Percentiles rank a stretch among this genome's conserved stretches.
These are phyloP conservation scores for Anagrus nilaparvatae DNA, from an alignment of 1,140 invertebrate species.

Conservation along the genomic window DNA sequence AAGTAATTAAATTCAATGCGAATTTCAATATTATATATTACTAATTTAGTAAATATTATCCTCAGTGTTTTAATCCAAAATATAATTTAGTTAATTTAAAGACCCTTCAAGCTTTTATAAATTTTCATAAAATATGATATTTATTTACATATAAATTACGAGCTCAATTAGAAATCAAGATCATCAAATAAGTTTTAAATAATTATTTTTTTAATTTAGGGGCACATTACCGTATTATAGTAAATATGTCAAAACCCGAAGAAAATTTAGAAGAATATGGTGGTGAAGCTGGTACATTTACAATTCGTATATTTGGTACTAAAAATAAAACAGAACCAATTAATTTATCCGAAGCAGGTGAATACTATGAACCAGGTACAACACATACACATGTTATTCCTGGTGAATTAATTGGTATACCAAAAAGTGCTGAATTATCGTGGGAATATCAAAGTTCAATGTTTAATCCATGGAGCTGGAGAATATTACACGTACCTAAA, in stretches of 20 bases:
- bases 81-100: too few species aligned
- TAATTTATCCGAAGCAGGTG: slow-evolving; percentile 42
- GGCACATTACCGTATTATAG: slow-evolving; percentile 66
- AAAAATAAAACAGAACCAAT: slow-evolving; percentile 50
- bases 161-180: neutral
- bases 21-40: too few species aligned
- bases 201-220: too few species aligned
- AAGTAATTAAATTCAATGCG: too few species aligned
- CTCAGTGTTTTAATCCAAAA: too few species aligned
- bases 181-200: too few species aligned
- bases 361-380: slow-evolving; percentile 60
- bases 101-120: too few species aligned
- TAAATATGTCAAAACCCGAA: slow-evolving; percentile 61
- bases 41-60: too few species aligned
- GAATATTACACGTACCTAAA: slow-evolving; percentile 58
- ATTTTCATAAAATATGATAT: too few species aligned
- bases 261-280: slow-evolving; percentile 57
- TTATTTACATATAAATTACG: too few species aligned
- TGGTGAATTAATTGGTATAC: slow-evolving; percentile 51
- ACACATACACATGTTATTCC: slow-evolving; percentile 58
- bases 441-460: slow-evolving; percentile 69
- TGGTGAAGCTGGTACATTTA: slow-evolving; percentile 65
- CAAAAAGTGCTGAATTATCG: slow-evolving; percentile 54
- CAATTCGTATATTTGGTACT: slow-evolving; percentile 54
- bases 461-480: slow-evolving; percentile 75